Base-by-base conservation (phyloP, 2,888 invertebrate species). In the Zelleria hepariella region DNA sequence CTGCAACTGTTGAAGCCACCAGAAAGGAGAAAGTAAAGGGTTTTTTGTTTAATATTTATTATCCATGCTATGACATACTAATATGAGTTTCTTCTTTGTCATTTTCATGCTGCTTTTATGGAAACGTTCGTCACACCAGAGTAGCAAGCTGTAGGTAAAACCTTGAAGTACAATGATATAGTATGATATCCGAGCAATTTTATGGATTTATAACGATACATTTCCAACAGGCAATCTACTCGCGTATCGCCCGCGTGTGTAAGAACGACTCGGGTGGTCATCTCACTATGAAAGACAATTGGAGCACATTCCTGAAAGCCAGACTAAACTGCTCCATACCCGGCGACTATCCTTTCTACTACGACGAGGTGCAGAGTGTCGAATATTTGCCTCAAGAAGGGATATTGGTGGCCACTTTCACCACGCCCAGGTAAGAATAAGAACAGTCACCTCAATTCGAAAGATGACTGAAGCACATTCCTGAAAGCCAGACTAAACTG, bases 401-500 rank as follows among this genome's bases (percentile, higher is more conserved):
- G 70, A 84, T 95, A 53, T 88, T 96, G 10, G 96, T 96, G 66
- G 96, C 95, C 18, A 94, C 95, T 0, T 97, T 97, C 74, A 94
- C 94, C 23, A 96, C 96, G 4, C 93, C 95, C 5, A 90, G 88
- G 95, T 94, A 84, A 76, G 78, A 77, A 48, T 56, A 10, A 32
- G 32, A n/a, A n/a, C n/a, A n/a, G 95, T 4, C 92, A 93, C 67
- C 86, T 93, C 60, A 90, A 95, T 77, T 89, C 95, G 75, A 93
- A 93, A 66, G 94, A 96, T 66, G 95, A 94, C 66, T 98, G 97
- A 97, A 95, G 96, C n/a, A 96, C 96, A n/a, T n/a, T n/a, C n/a
- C n/a, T n/a, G n/a, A n/a, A n/a, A n/a, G n/a, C n/a, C n/a, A n/a
- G n/a, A n/a, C n/a, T n/a, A n/a, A n/a, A n/a, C n/a, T n/a, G n/a